phyloP scores from a whole-genome alignment of 2,113 vertebrate genomes.

The Podocnemis expansa region DNA sequence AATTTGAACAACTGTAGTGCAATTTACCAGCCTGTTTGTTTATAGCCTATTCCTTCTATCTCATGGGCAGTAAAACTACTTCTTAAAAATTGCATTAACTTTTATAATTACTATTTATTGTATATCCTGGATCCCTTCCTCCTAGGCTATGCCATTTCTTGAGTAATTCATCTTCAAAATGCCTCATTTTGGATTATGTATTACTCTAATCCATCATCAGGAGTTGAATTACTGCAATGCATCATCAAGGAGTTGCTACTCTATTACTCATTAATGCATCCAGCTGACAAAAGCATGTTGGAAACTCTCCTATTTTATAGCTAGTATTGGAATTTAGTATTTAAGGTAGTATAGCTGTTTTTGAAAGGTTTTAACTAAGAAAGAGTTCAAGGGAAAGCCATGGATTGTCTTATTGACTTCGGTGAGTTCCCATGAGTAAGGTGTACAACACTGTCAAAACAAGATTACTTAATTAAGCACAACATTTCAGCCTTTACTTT shows the following conservation, averaged over 20 bases:
- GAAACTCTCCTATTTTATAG: background rate
- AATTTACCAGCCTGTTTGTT: conserved; percentile 3
- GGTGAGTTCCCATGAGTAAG: background rate
- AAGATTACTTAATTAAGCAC: background rate
- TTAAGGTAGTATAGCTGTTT: background rate
- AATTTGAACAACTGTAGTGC: background rate
- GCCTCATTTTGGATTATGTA: background rate
- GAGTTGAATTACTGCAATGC: background rate
- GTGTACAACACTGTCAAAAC: background rate
- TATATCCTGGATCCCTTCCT: background rate
- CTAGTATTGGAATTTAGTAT: background rate
- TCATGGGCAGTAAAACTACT: conserved; percentile 1
- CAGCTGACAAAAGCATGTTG: background rate
- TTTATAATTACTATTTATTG: conserved; percentile 34
- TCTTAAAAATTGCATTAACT: conserved; percentile 24
- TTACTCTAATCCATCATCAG: background rate
- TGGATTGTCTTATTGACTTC: background rate
- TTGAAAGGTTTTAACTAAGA: background rate
- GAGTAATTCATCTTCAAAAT: conserved; percentile 32
- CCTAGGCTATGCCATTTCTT: background rate
- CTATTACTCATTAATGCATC: conserved; percentile 7
- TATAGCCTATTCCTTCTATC: background rate
- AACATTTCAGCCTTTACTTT: background rate
- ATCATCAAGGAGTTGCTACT: background rate
- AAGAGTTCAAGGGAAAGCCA: background rate